Conservation (phyloP, 2,888 invertebrate species). For the Petrolisthes manimaculis region DNA sequence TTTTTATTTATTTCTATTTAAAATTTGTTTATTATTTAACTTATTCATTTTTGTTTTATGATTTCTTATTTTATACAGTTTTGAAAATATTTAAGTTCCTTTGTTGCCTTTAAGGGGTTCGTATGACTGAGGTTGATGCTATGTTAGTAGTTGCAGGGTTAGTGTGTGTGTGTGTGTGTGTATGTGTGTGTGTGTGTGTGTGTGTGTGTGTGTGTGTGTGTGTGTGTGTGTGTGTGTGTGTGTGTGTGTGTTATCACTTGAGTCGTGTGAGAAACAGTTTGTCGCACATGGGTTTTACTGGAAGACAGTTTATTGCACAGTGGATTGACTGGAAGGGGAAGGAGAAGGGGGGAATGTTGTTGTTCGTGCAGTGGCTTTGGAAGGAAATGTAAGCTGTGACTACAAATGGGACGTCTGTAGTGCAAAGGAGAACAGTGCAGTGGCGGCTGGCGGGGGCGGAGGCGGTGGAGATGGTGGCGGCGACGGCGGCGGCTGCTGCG, state of each 20-base stretch:
- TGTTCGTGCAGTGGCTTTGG: background rate
- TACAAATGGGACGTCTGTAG: background rate
- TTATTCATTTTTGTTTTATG: background rate
- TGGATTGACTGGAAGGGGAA: too few species aligned
- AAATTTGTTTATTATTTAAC: background rate
- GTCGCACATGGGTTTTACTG: too few species aligned
- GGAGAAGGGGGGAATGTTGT: too few species aligned
- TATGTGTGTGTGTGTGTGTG: background rate
- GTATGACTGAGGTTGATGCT: background rate
- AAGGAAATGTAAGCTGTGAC: background rate
- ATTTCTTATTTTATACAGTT: background rate
- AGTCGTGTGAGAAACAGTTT: too few species aligned
- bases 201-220: constrained; percentile 11
- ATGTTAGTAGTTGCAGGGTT: background rate
- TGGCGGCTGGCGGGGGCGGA: too few species aligned
- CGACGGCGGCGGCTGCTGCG: too few species aligned
- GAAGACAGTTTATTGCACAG: too few species aligned
- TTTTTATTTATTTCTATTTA: background rate
- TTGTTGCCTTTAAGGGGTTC: background rate
- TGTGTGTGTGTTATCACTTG: background rate
- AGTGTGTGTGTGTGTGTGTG: constrained; percentile 1
- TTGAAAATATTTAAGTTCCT: background rate
- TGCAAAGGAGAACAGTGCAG: too few species aligned
- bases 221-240: constrained; percentile 4
- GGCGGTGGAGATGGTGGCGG: too few species aligned